These are phyloP conservation scores for Heterodera carotae DNA, from an alignment of 1,140 invertebrate species.

Conservation along the genomic window DNA sequence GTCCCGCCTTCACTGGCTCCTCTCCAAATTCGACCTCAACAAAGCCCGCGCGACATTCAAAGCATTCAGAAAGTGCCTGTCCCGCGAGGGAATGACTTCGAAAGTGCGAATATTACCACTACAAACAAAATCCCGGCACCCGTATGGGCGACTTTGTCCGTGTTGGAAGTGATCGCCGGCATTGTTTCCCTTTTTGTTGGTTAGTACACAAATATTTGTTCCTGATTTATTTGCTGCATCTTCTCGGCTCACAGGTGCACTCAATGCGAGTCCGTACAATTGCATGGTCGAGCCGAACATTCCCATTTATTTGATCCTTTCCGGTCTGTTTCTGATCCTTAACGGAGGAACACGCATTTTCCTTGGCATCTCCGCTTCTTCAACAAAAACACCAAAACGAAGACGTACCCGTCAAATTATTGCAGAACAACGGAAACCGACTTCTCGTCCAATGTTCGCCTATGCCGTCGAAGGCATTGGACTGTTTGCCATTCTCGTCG, in stretches of 20 bases:
- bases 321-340: conserved; percentile 37
- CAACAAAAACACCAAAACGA: background rate
- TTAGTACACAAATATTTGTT: no score
- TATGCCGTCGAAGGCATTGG: conserved; percentile 43
- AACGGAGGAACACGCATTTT: conserved; percentile 34
- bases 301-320: conserved; percentile 41
- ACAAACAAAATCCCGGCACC: conserved; percentile 22
- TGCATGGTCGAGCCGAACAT: conserved; percentile 44
- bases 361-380: conserved; percentile 10
- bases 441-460: conserved; percentile 14
- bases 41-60: background rate
- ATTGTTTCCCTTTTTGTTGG: conserved; percentile 34
- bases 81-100: background rate
- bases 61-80: background rate
- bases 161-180: conserved; percentile 35
- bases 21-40: background rate
- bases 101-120: conserved; percentile 22
- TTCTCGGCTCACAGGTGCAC: conserved; percentile 25
- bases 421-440: background rate
- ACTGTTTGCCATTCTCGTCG: conserved; percentile 34
- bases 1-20: background rate
- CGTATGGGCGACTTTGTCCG: conserved; percentile 31
- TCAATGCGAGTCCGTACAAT: conserved; percentile 36
- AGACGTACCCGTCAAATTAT: conserved; percentile 11
- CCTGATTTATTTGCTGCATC: background rate